A percentile compares a stretch with the other conserved stretches of the same genome.
Evolutionary conservation across 2,888 invertebrate species (phyloP).

Genomic region (Eupsilia transversa): DNA sequence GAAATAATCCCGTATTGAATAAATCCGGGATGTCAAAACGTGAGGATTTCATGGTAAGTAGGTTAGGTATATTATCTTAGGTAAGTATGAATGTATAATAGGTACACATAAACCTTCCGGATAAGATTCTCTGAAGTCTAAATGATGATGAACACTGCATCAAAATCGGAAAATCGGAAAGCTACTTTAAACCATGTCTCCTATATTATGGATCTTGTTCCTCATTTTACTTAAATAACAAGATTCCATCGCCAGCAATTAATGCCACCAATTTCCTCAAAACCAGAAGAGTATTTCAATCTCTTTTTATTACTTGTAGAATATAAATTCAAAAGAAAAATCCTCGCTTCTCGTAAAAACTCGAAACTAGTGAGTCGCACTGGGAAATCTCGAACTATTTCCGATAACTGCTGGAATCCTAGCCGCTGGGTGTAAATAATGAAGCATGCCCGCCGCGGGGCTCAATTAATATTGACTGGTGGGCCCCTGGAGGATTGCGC

Average conservation of each 20-base stretch:
- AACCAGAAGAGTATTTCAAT: not conserved
- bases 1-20: too few species aligned
- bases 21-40: too few species aligned
- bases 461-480: conserved; percentile 71
- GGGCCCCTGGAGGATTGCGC: conserved; percentile 41
- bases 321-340: conserved; percentile 16
- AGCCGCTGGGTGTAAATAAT: conserved; percentile 59
- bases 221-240: not conserved
- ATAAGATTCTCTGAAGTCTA: not conserved
- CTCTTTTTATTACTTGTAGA: conserved; percentile 5
- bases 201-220: too few species aligned
- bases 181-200: too few species aligned
- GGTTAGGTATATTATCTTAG: not conserved
- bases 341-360: conserved; percentile 28
- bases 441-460: conserved; percentile 65
- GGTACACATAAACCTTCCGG: not conserved
- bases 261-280: not conserved
- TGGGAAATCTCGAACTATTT: conserved; percentile 61
- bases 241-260: not conserved
- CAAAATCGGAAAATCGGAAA: not conserved
- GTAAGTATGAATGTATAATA: not conserved
- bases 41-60: not conserved
- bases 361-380: conserved; percentile 45
- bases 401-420: conserved; percentile 50
- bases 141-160: not conserved